Conservation (phyloP, 2,797 vertebrate genomes). For the Alosa sapidissima region DNA sequence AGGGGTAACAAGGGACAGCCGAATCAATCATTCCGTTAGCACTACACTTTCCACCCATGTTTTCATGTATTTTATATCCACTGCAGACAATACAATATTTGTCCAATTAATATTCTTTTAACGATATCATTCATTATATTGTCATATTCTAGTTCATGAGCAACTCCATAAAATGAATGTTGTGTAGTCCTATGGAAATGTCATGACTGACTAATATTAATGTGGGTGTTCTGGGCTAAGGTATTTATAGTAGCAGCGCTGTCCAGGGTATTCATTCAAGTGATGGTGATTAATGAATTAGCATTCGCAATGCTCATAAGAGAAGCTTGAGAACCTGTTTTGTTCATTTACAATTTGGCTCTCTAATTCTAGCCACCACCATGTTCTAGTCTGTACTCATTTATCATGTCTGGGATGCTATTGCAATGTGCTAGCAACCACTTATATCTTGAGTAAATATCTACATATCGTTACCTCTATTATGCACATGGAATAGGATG, state of each 20-base stretch:
- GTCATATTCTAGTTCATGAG: neutral
- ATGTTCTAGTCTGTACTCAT: neutral
- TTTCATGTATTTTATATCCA: neutral
- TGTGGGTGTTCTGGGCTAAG: slow-evolving; percentile 86
- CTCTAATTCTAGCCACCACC: neutral
- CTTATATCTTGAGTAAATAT: too few species aligned
- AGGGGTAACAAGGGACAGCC: too few species aligned
- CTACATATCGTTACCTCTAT: neutral
- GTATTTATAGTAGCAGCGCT: slow-evolving; percentile 79
- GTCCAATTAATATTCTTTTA: too few species aligned
- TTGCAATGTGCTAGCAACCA: too few species aligned
- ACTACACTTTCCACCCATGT: neutral
- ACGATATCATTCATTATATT: neutral
- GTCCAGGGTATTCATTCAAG: slow-evolving; percentile 40
- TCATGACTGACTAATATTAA: neutral
- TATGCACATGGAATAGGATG: neutral
- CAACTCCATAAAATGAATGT: neutral
- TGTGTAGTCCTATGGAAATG: neutral
- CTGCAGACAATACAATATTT: neutral
- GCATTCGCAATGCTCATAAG: neutral
- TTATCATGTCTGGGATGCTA: neutral
- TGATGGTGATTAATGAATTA: neutral
- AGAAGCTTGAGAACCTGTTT: too few species aligned
- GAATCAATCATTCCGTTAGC: neutral
- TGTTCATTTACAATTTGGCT: neutral